These are phyloP conservation scores for Sphinx pinastri DNA, from an alignment of 2,888 invertebrate genomes.

Conservation along the genomic window DNA sequence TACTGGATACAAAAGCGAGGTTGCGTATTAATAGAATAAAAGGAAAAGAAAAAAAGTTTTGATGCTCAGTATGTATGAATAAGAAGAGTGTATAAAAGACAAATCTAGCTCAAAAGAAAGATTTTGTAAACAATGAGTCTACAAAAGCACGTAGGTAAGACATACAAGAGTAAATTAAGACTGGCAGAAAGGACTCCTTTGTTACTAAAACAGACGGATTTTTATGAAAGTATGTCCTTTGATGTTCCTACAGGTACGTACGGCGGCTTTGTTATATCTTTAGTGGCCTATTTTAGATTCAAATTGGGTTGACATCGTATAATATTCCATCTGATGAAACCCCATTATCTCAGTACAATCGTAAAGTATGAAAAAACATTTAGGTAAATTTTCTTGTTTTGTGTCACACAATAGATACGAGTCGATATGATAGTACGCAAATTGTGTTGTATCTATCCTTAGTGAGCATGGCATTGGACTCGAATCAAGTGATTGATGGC, in stretches of 20 bases:
- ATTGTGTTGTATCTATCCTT: too few species aligned
- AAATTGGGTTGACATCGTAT: slow-evolving; percentile 29
- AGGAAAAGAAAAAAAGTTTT: too few species aligned
- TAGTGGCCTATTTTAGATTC: slow-evolving; percentile 39
- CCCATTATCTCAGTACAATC: slow-evolving; percentile 11
- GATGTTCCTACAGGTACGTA: slow-evolving; percentile 32
- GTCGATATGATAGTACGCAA: too few species aligned
- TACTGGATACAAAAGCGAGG: too few species aligned
- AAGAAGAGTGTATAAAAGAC: neutral
- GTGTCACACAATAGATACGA: neutral
- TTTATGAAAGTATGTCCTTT: slow-evolving; percentile 28
- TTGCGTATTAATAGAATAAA: too few species aligned
- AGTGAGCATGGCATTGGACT: too few species aligned
- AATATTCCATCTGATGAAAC: slow-evolving; percentile 28
- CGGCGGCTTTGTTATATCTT: slow-evolving; percentile 36
- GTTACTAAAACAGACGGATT: slow-evolving; percentile 10
- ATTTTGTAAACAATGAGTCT: slow-evolving; percentile 14
- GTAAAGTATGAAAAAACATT: neutral
- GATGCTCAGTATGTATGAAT: too few species aligned
- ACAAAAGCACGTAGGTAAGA: slow-evolving; percentile 7
- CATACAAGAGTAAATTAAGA: slow-evolving; percentile 20
- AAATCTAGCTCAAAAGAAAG: slow-evolving; percentile 2
- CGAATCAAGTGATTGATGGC: too few species aligned
- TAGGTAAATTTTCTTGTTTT: neutral
- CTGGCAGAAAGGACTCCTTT: slow-evolving; percentile 17